Percentiles rank a stretch among this genome's conserved stretches.
These are phyloP conservation scores for Helicoverpa assulta DNA, from an alignment of 2,888 invertebrate genomes.

Conservation along the genomic window DNA sequence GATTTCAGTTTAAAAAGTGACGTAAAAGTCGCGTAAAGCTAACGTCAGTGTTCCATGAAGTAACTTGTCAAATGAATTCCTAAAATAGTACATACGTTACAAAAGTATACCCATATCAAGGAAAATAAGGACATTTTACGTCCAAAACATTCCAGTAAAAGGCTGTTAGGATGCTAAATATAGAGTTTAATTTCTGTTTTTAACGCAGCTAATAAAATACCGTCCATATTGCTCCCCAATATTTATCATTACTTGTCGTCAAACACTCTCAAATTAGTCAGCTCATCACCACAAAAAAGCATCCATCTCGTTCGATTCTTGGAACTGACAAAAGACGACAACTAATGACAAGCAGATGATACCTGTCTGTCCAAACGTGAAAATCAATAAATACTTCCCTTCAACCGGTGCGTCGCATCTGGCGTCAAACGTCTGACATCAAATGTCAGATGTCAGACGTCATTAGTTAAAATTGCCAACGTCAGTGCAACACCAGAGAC, in stretches of 20 bases:
- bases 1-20: neutral
- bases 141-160: neutral
- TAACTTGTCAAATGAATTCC: neutral
- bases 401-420: conserved; percentile 63
- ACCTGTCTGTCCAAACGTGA: conserved; percentile 49
- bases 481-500: conserved; percentile 60
- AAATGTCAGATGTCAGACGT: conserved; percentile 67
- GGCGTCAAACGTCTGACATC: conserved; percentile 58
- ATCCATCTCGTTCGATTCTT: conserved; percentile 35
- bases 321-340: conserved; percentile 44
- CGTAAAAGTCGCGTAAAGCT: neutral
- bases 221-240: neutral
- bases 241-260: neutral
- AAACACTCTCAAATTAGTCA: conserved; percentile 13
- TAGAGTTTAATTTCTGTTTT: neutral
- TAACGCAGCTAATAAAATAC: neutral
- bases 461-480: conserved; percentile 72
- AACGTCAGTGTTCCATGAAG: neutral
- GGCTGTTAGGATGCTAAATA: neutral
- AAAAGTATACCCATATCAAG: neutral
- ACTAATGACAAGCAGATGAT: conserved; percentile 53
- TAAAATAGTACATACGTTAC: neutral
- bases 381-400: conserved; percentile 57
- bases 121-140: neutral
- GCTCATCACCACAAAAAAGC: conserved; percentile 15